Evolutionary conservation across 2,888 invertebrate species (phyloP).

Genomic region (Pammene aurita): DNA sequence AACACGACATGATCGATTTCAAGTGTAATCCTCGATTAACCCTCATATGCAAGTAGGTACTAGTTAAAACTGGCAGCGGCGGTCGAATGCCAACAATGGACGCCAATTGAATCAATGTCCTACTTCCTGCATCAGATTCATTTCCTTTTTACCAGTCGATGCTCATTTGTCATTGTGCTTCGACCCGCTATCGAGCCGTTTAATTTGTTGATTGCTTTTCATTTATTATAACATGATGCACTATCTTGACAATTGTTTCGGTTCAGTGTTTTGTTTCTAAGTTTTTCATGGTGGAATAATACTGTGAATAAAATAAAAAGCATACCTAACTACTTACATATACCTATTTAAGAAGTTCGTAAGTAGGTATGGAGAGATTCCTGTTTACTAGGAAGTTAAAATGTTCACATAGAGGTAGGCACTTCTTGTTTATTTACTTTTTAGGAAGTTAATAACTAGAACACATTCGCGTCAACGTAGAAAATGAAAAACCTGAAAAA

Average conservation of each 20-base stretch:
- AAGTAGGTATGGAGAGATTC: too few species aligned
- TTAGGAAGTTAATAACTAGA: too few species aligned
- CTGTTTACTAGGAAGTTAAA: too few species aligned
- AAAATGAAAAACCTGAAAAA: too few species aligned
- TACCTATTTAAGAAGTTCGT: too few species aligned
- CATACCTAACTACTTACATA: too few species aligned
- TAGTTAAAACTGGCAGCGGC: slow-evolving; percentile 66
- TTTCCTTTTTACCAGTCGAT: slow-evolving; percentile 77
- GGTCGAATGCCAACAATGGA: slow-evolving; percentile 63
- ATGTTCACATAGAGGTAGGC: too few species aligned
- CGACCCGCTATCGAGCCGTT: slow-evolving; percentile 60
- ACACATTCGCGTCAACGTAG: too few species aligned
- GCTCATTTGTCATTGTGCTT: slow-evolving; percentile 76
- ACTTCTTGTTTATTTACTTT: too few species aligned
- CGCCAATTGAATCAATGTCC: slow-evolving; percentile 79
- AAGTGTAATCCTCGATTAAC: slow-evolving; percentile 43
- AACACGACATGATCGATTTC: slow-evolving; percentile 22
- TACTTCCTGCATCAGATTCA: slow-evolving; percentile 81
- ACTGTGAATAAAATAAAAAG: background rate
- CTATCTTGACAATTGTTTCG: slow-evolving; percentile 2
- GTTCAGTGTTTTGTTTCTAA: background rate
- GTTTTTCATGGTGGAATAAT: background rate
- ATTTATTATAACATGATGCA: slow-evolving; percentile 44
- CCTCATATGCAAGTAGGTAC: slow-evolving; percentile 43
- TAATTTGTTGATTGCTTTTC: slow-evolving; percentile 73